Base-by-base conservation (phyloP, 2,113 vertebrate species). In the Burhinus oedicnemus region DNA sequence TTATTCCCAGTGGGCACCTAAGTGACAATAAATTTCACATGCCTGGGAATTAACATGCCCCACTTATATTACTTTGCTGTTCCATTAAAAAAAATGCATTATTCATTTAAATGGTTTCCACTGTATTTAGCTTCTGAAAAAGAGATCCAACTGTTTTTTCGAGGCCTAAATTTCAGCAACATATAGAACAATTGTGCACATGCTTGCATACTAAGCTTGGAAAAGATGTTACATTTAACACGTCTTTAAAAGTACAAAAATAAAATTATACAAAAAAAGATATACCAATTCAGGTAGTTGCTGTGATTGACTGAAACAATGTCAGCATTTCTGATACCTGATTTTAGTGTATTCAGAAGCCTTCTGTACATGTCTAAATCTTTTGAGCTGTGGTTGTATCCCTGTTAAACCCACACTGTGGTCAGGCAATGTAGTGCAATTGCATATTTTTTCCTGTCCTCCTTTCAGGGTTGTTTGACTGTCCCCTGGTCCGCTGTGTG, bases 1-100 rank as follows among this genome's bases (percentile, higher is more conserved):
- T 97, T 96, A 97, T 97, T 97, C 96, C 96, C 95, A 86, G 45
- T 95, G 77, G 97, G 89, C 91, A 95, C 81, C 84, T 94, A 94
- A 97, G 88, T 96, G 96, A 96, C 97, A 96, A 97, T 97, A 97
- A 96, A 98, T 98, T 96, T 97, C 69, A 0, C 55, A 71, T 96
- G 95, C 87, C 81, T 94, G 95, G 94, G 95, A 98, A 97, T 97
- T 96, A 95, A 92, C 80, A 83, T 89, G 90, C 71, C 96, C 96
- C 96, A 97, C 93, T 97, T 97, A 92, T 90, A 96, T 95, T 97
- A 92, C 93, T 97, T 95, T 92, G 90, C 93, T 80, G 54, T 89
- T 96, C 88, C 83, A 94, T 95, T 87, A 70, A 92, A 71, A 87
- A 95, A 94, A 91, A 89, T 87, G 52, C 87, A 96, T 94, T 96